Evolutionary conservation across 2,113 vertebrate genomes (phyloP), one percentile per base, ranked within the genome.

Genomic region (Myotis brandtii): DNA sequence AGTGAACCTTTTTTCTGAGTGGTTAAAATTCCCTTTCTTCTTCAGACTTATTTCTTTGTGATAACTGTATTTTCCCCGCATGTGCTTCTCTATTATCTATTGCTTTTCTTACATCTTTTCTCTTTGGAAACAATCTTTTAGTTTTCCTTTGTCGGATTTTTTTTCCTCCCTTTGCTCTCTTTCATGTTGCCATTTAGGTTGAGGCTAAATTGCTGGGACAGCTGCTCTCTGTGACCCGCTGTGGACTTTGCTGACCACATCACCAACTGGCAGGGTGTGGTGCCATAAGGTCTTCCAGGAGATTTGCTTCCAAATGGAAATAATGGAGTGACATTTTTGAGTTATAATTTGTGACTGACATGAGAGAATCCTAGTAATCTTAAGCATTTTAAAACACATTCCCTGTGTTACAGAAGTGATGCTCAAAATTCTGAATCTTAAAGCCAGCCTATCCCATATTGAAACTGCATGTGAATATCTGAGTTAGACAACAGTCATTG

Each of bases 231-330:
- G 25, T 89, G 91, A 94, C 94, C 88, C 87, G 52, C 67, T 85
- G 43, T 66, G 46, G 73, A 46, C 40, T 93, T 59, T 91, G 77
- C 95, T 92, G 95, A 96, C 81, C 94, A 83, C 85, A 95, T 93
- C 85, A 73, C 88, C 96, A 95, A 37, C 85, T 96, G 94, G 77
- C 69, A 89, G 95, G 89, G 94, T 59, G 87, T 95, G 96, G 95
- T 93, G 32, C 59, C 34, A 12, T 34, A 66, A 62, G 66, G 64
- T 54, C 86, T 94, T 93, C 81, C 52, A 90, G 73, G 76, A 95
- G 86, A 91, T 76, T 77, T 73, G 40, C 81, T 96, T 95, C 69
- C 85, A 91, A 86, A 27, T 95, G 93, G 52, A 93, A 97, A 95
- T 94, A 91, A 87, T 86, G 89, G 82, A 81, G 34, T 69, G 52